A percentile compares a stretch with the other conserved stretches of the same genome.
phyloP scores from a whole-genome alignment of 2,113 vertebrate genomes.

The Scortum barcoo region DNA sequence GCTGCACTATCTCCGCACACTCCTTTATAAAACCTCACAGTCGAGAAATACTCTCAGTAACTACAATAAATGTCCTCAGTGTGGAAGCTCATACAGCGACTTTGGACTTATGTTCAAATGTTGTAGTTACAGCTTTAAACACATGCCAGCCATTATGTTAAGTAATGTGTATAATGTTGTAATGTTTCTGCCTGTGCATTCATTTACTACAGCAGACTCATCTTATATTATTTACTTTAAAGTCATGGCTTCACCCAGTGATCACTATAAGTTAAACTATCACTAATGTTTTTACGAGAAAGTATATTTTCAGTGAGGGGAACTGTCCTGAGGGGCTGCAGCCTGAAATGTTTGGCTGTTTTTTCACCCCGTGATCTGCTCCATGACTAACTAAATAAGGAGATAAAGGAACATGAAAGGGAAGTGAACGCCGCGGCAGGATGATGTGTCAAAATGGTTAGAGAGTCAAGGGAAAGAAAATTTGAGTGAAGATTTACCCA shows the following conservation, averaged over 20 bases:
- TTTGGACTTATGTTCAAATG: not conserved
- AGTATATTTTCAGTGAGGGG: not conserved
- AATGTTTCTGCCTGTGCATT: not conserved
- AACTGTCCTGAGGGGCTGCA: not conserved
- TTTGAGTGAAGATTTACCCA: too few relatives aligned
- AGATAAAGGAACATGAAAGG: not conserved
- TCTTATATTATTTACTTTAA: not conserved
- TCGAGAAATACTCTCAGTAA: not conserved
- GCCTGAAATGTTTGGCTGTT: not conserved
- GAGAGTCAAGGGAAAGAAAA: not conserved
- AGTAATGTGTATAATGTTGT: not conserved
- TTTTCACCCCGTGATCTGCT: constrained; percentile 11
- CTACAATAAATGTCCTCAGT: constrained; percentile 1
- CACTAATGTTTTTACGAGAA: not conserved
- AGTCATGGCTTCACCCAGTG: not conserved
- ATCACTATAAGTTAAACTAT: not conserved
- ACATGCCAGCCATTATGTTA: not conserved
- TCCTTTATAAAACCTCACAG: constrained; percentile 14
- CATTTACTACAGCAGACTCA: not conserved
- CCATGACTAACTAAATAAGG: constrained; percentile 18
- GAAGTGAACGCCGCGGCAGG: not conserved
- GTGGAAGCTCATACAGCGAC: not conserved
- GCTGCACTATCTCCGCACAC: constrained; percentile 18
- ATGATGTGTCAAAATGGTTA: constrained; percentile 7
- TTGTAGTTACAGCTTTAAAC: not conserved